Evolutionary conservation across 2,113 vertebrate species (phyloP).

Genomic region (Romanogobio albipinnatus): DNA sequence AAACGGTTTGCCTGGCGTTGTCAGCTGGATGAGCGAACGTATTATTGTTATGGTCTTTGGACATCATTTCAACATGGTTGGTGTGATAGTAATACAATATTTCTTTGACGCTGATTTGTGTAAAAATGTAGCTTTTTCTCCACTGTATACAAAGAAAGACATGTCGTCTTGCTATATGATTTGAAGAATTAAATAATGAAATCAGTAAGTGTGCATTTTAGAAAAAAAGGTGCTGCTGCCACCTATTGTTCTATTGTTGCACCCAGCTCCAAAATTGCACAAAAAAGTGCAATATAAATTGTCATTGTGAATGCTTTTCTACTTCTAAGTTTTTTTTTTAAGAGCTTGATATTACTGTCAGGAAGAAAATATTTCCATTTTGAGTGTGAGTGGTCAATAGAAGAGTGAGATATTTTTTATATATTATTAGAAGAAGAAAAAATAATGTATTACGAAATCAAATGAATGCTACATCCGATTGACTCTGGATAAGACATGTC

Average conservation of each 20-base stretch:
- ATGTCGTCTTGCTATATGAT: neutral
- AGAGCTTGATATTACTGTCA: neutral
- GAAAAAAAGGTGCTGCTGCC: slow-evolving; percentile 30
- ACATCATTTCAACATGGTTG: neutral
- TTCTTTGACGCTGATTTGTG: neutral
- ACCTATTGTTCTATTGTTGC: slow-evolving; percentile 20
- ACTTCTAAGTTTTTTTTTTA: neutral
- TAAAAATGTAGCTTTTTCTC: neutral
- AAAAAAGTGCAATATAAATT: neutral
- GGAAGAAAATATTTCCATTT: neutral
- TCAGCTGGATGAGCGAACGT: neutral
- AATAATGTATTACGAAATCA: neutral
- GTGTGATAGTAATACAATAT: neutral
- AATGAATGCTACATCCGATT: neutral
- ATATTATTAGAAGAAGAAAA: too few species aligned
- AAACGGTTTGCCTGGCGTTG: slow-evolving; percentile 1
- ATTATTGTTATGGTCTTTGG: neutral
- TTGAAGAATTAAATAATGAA: neutral
- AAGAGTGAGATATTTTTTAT: too few species aligned
- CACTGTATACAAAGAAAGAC: neutral
- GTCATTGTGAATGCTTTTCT: neutral
- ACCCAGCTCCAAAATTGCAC: neutral
- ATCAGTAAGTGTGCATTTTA: neutral
- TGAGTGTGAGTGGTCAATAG: neutral
- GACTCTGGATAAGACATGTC: neutral